These are phyloP conservation scores for Neofelis nebulosa DNA, from an alignment of 2,113 vertebrate species.

Conservation along the genomic window DNA sequence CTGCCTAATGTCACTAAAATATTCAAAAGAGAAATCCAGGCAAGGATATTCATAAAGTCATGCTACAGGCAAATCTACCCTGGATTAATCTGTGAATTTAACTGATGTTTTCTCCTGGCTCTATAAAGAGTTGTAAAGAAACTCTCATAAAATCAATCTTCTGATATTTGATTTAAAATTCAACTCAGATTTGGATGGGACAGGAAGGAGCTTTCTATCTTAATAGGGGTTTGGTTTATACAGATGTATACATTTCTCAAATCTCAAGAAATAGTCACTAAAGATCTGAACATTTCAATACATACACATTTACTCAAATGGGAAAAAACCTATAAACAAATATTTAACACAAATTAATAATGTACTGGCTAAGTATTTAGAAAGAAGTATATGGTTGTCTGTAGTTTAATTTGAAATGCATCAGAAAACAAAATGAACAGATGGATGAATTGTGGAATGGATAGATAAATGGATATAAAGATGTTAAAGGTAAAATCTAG, in stretches of 20 bases:
- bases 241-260: background rate
- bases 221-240: background rate
- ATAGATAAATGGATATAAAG: background rate
- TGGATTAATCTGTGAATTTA: background rate
- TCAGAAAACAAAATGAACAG: background rate
- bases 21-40: background rate
- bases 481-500: background rate
- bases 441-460: background rate
- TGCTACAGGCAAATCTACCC: background rate
- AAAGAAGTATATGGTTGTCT: background rate
- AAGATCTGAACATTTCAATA: background rate
- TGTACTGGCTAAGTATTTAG: background rate
- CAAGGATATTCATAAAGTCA: background rate
- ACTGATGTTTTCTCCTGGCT: background rate
- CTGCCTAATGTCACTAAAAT: background rate
- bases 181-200: background rate
- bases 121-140: conserved; percentile 4
- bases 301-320: background rate
- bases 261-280: background rate
- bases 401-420: background rate
- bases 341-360: background rate
- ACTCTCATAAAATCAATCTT: background rate
- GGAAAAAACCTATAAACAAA: background rate
- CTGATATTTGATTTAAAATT: conserved; percentile 3
- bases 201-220: background rate